Conservation (phyloP, 2,888 invertebrate species). For the Beris morrisii region DNA sequence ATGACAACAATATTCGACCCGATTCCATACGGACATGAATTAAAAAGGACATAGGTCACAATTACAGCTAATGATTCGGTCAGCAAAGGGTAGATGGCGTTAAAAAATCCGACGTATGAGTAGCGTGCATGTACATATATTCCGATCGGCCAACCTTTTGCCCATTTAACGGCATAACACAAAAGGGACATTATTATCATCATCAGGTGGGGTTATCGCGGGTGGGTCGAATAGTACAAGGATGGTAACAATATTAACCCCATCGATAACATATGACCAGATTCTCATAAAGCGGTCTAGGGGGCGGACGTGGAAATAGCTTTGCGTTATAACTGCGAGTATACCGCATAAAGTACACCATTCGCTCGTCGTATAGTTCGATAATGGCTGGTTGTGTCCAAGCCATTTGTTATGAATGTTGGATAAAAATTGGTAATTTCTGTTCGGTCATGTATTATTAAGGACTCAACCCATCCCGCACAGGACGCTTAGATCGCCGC, state of each 20-base stretch:
- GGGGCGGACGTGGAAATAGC: constrained; percentile 11
- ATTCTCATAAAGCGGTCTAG: constrained; percentile 21
- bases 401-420: constrained; percentile 36
- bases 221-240: constrained; percentile 32
- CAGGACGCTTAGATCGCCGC: neutral
- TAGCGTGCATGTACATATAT: constrained; percentile 13
- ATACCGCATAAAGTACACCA: neutral
- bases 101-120: constrained; percentile 12
- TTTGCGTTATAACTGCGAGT: constrained; percentile 12
- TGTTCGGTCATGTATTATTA: constrained; percentile 26
- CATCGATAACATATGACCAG: constrained; percentile 24
- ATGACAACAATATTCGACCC: constrained; percentile 21
- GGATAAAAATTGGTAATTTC: constrained; percentile 38
- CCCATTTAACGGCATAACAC: constrained; percentile 22
- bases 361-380: neutral
- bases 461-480: constrained; percentile 14
- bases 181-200: constrained; percentile 5
- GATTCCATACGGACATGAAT: constrained; percentile 2
- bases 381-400: constrained; percentile 8
- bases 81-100: constrained; percentile 29
- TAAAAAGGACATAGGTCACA: constrained; percentile 30
- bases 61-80: constrained; percentile 24
- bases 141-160: constrained; percentile 11
- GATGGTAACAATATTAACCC: constrained; percentile 23
- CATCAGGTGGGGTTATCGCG: constrained; percentile 28